phyloP scores from a whole-genome alignment of 2,797 vertebrate species.

The Melanotaenia maccullochi region DNA sequence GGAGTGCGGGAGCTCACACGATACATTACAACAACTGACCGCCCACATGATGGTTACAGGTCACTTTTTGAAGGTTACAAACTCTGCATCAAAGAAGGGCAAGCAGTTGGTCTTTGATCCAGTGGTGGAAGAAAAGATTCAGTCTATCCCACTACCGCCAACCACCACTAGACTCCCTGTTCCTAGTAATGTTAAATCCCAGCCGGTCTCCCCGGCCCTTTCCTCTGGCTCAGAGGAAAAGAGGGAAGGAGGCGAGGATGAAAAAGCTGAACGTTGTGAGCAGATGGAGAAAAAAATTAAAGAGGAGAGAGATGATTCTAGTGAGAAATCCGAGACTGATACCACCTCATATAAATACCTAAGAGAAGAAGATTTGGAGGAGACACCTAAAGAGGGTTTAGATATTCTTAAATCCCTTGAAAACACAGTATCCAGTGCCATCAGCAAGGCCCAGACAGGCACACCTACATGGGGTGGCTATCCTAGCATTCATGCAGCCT shows the following conservation, averaged over 20 bases:
- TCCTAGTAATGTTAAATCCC: conserved; percentile 88
- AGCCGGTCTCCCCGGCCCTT: conserved; percentile 90
- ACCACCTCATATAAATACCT: conserved; percentile 94
- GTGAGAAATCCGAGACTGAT: conserved; percentile 78
- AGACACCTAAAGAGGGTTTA: conserved; percentile 92
- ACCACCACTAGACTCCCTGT: conserved; percentile 93
- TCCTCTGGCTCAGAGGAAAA: conserved; percentile 88
- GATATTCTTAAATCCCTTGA: conserved; percentile 98
- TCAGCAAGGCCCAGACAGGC: conserved; percentile 99
- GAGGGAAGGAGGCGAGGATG: conserved; percentile 85
- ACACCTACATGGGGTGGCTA: conserved; percentile 98
- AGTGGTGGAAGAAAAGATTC: conserved; percentile 96
- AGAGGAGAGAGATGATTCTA: conserved; percentile 91
- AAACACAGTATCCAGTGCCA: conserved; percentile 97
- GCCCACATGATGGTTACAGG: conserved; percentile 99
- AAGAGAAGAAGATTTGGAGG: conserved; percentile 96
- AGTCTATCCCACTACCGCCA: conserved; percentile 96
- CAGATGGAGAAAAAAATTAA: conserved; percentile 90
- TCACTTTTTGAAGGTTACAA: conserved; percentile 98
- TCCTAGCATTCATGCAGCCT: conserved; percentile 98
- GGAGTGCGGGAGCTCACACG: conserved; percentile 99
- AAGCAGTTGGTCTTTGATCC: conserved; percentile 97
- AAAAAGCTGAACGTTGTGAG: conserved; percentile 82
- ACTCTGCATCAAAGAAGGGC: conserved; percentile 98
- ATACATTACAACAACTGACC: conserved; percentile 98